These are phyloP conservation scores for Siniperca chuatsi DNA, from an alignment of 2,113 vertebrate genomes.

Conservation along the genomic window DNA sequence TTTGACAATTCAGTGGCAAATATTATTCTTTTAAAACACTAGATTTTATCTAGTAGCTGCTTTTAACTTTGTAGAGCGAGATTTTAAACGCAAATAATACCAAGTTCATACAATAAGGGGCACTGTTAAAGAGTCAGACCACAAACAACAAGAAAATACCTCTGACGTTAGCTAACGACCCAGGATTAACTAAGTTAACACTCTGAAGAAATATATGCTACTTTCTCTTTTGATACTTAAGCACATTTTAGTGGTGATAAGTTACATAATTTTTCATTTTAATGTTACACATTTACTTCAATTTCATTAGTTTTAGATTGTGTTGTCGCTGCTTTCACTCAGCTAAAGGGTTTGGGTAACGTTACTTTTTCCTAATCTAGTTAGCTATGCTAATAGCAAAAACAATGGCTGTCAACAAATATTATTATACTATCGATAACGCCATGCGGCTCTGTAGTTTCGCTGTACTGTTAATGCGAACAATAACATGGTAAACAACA, in stretches of 20 bases:
- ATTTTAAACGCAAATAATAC: background rate
- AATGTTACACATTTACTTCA: background rate
- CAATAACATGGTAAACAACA: background rate
- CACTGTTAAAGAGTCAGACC: background rate
- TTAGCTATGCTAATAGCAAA: background rate
- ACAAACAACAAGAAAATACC: background rate
- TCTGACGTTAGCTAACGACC: too few relatives aligned
- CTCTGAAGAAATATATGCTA: background rate
- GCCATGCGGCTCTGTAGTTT: rapidly evolving
- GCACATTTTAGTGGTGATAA: background rate
- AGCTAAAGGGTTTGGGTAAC: background rate
- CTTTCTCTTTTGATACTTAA: background rate
- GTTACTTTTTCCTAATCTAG: background rate
- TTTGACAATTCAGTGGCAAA: background rate
- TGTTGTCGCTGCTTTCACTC: background rate
- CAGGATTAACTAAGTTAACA: background rate
- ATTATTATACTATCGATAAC: too few relatives aligned
- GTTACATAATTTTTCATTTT: background rate
- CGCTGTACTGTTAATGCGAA: background rate
- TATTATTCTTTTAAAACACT: background rate
- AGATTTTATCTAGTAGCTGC: too few relatives aligned
- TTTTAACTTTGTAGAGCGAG: background rate
- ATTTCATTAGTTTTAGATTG: rapidly evolving
- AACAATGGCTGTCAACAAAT: background rate
- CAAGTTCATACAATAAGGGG: background rate